A percentile compares a stretch with the other conserved stretches of the same genome.
These are phyloP conservation scores for Oenanthe melanoleuca DNA, from an alignment of 2,113 vertebrate species.

Conservation along the genomic window DNA sequence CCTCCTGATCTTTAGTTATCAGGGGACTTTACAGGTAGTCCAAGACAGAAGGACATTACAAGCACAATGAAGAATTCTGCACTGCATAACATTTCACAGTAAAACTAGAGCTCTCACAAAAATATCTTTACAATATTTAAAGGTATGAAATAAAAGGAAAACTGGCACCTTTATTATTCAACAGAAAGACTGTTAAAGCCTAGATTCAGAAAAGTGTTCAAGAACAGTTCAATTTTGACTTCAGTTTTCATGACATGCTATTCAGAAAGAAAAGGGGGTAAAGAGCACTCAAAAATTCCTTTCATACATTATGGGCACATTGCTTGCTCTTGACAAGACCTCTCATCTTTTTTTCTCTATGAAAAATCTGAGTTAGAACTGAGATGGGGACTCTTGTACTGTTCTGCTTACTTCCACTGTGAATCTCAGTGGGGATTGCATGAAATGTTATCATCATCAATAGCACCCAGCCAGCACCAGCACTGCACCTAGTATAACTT, in stretches of 20 bases:
- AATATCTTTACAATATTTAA: neutral
- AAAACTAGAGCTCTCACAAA: neutral
- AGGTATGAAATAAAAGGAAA: neutral
- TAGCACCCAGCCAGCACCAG: neutral
- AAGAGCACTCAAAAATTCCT: neutral
- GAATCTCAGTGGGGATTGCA: neutral
- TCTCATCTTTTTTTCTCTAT: neutral
- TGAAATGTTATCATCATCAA: neutral
- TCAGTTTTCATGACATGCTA: neutral
- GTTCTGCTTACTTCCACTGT: neutral
- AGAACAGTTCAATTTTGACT: neutral
- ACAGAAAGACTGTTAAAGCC: neutral
- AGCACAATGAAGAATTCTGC: neutral
- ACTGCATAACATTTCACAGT: neutral
- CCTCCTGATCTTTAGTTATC: neutral
- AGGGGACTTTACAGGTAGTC: neutral
- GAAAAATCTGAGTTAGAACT: neutral
- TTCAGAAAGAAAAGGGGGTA: neutral
- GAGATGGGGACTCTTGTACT: neutral
- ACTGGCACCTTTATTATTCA: neutral
- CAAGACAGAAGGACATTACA: neutral
- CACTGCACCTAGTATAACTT: neutral
- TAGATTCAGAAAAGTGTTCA: neutral
- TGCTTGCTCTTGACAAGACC: neutral
- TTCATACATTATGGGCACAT: neutral